Base-by-base conservation (phyloP, 2,888 invertebrate species). In the Sphaeridia pumilis region DNA sequence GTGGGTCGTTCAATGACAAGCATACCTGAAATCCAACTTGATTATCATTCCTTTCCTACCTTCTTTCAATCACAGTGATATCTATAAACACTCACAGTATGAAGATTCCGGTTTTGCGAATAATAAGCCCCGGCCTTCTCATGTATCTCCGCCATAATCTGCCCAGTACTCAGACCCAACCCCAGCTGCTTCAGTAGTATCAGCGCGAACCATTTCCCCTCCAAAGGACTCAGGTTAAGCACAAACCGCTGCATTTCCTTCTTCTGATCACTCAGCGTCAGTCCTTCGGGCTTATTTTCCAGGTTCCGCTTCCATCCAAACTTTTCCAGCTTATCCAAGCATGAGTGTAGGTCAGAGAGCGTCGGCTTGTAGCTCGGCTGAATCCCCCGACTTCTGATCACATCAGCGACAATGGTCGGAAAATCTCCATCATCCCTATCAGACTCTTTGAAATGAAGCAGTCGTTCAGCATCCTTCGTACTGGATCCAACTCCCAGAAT, bases 131-230 rank as follows among this genome's bases (percentile, higher is more conserved):
- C 49, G 2, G 61, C 63, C 38, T 61, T 35, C 1, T 53, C 48
- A 50, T 65, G 65, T 42, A 65, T 48, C 1, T 55, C 22, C 2
- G 44, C 46, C 25, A 57, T 57, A 22, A 65, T 54, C n/a, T 47
- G 31, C 10, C 35, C 49, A 20, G 49, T 54, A n/a, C 42, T 36
- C 12, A 63, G 21, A 20, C 58, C 59, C 4, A 60, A 27, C 7
- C 49, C 38, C 28, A 62, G 17, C 21, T 58, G 49, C 28, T 59
- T 60, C 21, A 65, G 43, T 4, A 65, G 46, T 14, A 65, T 56
- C 7, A 59, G 48, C 4, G 57, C 48, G 20, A 65, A 41, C 65
- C 65, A 65, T 53, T 65, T 65, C 4, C 56, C 63, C 52, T 65
- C 63, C 20, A 61, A 21, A 2, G 63, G 52, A 4, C 58, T 50